phyloP scores from a whole-genome alignment of 2,113 vertebrate genomes.

The Genyomyrus donnyi region DNA sequence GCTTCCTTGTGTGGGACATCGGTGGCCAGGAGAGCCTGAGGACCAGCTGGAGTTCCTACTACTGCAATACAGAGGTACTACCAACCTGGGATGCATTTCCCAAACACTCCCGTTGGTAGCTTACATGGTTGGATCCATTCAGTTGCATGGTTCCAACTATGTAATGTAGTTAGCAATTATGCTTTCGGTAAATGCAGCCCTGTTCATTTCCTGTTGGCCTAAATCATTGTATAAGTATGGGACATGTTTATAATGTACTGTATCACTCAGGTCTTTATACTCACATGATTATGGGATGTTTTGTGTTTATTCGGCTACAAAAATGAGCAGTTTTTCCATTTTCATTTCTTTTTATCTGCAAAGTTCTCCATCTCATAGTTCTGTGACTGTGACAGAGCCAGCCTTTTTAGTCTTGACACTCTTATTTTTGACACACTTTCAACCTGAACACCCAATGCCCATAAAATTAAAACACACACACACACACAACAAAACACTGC shows the following conservation, averaged over 20 bases:
- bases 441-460: neutral
- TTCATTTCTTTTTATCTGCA: neutral
- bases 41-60: conserved; percentile 69
- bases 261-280: neutral
- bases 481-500: neutral
- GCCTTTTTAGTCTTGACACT: neutral
- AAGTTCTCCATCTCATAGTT: neutral
- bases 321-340: neutral
- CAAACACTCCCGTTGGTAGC: neutral
- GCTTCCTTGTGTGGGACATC: conserved; percentile 76
- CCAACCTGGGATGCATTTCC: neutral
- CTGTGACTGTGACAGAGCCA: neutral
- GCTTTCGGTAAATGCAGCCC: neutral
- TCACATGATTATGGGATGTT: neutral
- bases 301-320: neutral
- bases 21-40: conserved; percentile 71
- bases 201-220: neutral
- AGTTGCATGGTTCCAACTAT: neutral
- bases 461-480: neutral
- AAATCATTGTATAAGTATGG: neutral
- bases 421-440: neutral
- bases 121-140: neutral
- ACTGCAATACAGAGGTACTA: conserved; percentile 68
- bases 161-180: neutral
- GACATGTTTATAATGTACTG: neutral